Evolutionary conservation across 2,888 invertebrate genomes (phyloP), one percentile per base, ranked within the genome.

Genomic region (Formica aserva): DNA sequence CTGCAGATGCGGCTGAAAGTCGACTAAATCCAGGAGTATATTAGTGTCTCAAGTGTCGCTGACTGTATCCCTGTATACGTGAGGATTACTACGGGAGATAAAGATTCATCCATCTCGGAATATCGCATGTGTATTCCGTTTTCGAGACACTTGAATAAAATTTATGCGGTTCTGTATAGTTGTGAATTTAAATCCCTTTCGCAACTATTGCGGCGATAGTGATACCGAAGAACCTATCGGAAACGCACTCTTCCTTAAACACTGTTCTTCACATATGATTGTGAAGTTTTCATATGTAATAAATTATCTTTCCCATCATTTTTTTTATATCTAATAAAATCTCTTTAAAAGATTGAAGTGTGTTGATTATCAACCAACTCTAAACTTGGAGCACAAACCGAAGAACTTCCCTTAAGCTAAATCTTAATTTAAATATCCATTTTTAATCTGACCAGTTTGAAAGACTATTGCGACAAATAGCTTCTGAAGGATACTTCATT

Each of bases 11-110:
- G 78, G n/a, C 26, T 52, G 76, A 38, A 76, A 65, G 13, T 22
- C 38, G 65, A 67, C 77, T 55, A 67, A 77, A 77, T 55, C 77
- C 38, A n/a, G 41, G 48, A 77, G 29, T 76, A 66, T 65, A 52
- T 62, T 62, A 41, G 74, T 76, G 66, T 60, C 72, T 38, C 29
- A n/a, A 22, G 35, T 78, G n/a, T 62, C 60, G 26, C 15, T 57
- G 69, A 78, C 69, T 26, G 69, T 18, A 35, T 18, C 45, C 29
- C 15, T 41, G 22, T 35, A 8, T 60, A 32, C 32, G 13, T 18
- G 55, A 41, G 77, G 29, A 38, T 71, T 45, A 72, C 45, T 3
- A 45, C 1, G 32, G 18, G 32, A 35, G 60, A 72, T 67, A 29
- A n/a, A 32, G 78, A 78, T 71, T 78, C 45, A 71, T 78, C 60